Base-by-base conservation (phyloP, 1,140 invertebrate genomes). In the Drosophila pruinosa region DNA sequence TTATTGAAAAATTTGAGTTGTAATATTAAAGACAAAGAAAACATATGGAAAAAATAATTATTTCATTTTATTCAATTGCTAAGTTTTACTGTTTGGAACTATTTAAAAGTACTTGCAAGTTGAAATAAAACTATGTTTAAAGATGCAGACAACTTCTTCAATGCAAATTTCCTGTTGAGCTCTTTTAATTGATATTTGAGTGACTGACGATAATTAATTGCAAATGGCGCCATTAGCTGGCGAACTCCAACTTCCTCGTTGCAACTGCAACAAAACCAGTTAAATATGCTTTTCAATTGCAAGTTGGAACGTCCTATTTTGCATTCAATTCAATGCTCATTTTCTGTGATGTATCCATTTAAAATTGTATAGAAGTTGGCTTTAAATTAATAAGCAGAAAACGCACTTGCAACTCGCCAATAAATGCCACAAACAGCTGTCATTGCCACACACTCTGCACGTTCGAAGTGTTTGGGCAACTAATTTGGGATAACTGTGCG, bases 341-440 rank as follows among this genome's bases (percentile, higher is more conserved):
- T 26, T 43, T n/a, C 12, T 39, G 0, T 14, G 14, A 14, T 15
- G 22, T 3, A 53, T 31, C 21, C 8, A 1, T 3, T 34, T 17
- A 6, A 21, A 24, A 26, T 4, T 47, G 15, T 3, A n/a, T 12
- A 15, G 2, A 28, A 26, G 3, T 5, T 41, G 31, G 38, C 31
- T 34, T 45, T 61, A 26, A 68, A 61, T 48, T 65, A 58, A 58
- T 58, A 26, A 65, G 53, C 31, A 39, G n/a, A 8, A 15, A 8
- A 12, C 6, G 15, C 10, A 10, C n/a, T 36, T 15, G 4, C 4
- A 26, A 43, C 14, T 48, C 58, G 41, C 24, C 45, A 68, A 68
- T 59, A 41, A 68, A 43, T 50, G 31, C n/a, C 2, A 36, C n/a
- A 54, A 36, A 21, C 39, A 65, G 12, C 12, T 64, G 38, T 63